phyloP scores from a whole-genome alignment of 2,113 vertebrate species.

The Mus pahari region DNA sequence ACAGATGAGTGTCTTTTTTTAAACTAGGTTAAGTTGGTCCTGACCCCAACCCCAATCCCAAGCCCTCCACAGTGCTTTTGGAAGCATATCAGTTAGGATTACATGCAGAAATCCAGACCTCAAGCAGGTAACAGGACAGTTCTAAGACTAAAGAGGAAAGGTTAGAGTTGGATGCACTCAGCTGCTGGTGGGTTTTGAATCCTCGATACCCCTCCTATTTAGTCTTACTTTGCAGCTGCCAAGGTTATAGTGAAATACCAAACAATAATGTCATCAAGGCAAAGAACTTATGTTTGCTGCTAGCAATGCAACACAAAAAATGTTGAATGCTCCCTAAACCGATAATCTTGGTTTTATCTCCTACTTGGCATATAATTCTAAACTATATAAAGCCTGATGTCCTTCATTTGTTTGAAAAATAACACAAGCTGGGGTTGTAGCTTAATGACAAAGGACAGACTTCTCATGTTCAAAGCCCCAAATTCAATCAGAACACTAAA shows the following conservation, averaged over 20 bases:
- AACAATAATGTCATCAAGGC: not conserved
- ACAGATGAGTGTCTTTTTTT: not conserved
- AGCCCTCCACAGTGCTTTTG: not conserved
- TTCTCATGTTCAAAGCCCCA: not conserved
- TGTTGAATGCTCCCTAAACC: not conserved
- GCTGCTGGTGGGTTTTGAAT: not conserved
- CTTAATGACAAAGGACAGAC: not conserved
- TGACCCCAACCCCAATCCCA: not conserved
- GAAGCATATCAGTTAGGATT: not conserved
- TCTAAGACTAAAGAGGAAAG: not conserved
- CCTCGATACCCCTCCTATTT: not conserved
- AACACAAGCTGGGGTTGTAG: not conserved
- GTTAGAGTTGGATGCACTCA: not conserved
- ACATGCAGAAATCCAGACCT: not conserved
- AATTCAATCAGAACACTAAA: not conserved
- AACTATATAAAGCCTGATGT: not conserved
- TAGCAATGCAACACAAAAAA: not conserved
- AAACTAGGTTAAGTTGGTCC: not conserved
- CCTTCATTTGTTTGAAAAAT: not conserved
- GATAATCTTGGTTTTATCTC: conserved; percentile 5
- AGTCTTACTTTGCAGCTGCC: conserved; percentile 29
- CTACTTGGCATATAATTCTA: not conserved
- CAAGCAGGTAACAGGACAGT: not conserved
- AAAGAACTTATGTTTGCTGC: not conserved
- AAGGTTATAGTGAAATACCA: not conserved